A percentile compares a stretch with the other conserved stretches of the same genome.
These are phyloP conservation scores for Enteromius radiatus DNA, from an alignment of 2,797 vertebrate genomes.

Conservation along the genomic window DNA sequence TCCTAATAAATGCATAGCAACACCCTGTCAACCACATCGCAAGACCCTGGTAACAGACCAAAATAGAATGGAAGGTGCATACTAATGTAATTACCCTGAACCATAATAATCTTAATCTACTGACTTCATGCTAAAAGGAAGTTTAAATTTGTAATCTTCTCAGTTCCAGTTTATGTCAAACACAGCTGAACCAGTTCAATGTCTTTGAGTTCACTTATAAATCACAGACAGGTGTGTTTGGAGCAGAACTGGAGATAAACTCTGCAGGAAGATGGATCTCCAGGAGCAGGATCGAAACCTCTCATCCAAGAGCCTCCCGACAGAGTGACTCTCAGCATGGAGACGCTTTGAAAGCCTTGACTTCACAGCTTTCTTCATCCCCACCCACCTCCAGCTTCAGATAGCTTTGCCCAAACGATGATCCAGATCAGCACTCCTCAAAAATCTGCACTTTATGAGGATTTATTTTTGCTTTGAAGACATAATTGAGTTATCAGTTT, in stretches of 20 bases:
- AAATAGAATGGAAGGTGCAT: background rate
- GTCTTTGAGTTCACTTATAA: slow-evolving; percentile 6
- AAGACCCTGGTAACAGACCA: background rate
- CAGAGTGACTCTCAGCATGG: slow-evolving; percentile 25
- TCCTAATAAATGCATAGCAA: background rate
- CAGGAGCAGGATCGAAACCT: background rate
- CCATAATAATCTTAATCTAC: background rate
- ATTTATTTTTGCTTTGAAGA: slow-evolving; percentile 1
- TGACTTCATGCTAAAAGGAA: background rate
- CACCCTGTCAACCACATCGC: too few species aligned
- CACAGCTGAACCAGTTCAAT: background rate
- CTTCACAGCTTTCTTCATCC: slow-evolving; percentile 23
- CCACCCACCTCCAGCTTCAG: background rate
- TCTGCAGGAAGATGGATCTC: background rate
- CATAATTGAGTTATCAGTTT: background rate
- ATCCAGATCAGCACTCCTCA: background rate
- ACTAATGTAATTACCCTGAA: background rate
- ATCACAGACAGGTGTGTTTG: background rate
- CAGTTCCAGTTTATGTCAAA: background rate
- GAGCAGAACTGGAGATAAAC: background rate
- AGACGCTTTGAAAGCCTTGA: slow-evolving; percentile 11
- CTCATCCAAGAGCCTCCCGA: slow-evolving; percentile 4
- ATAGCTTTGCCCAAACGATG: background rate
- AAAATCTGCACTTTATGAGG: background rate
- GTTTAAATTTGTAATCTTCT: background rate